Conservation (phyloP, 2,888 invertebrate genomes). For the Mesochorus sp. region DNA sequence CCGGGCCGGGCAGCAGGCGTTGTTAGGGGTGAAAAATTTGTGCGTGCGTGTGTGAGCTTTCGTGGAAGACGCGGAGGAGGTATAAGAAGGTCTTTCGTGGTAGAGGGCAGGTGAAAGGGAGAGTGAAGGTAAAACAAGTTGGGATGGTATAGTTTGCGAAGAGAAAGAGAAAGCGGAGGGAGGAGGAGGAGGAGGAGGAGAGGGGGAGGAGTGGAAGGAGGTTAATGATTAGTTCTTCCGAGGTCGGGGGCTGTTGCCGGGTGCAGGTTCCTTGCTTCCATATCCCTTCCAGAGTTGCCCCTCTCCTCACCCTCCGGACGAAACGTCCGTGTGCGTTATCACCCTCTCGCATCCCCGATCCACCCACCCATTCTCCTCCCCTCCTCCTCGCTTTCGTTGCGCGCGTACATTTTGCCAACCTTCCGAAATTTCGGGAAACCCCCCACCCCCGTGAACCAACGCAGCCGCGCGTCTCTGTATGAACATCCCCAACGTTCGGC, state of each 20-base stretch:
- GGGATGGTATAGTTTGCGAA: conserved; percentile 51
- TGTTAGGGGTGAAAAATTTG: conserved; percentile 54
- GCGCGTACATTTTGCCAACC: conserved; percentile 66
- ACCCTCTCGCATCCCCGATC: conserved; percentile 64
- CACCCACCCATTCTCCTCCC: conserved; percentile 50
- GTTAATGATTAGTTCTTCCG: conserved; percentile 80
- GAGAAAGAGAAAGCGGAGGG: conserved; percentile 41
- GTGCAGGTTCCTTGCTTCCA: conserved; percentile 77
- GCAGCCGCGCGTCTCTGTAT: conserved; percentile 28
- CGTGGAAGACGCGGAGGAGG: neutral
- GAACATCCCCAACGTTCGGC: conserved; percentile 60
- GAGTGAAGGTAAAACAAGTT: conserved; percentile 66
- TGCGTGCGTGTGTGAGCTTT: neutral
- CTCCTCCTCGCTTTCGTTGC: conserved; percentile 60
- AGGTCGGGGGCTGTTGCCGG: conserved; percentile 80
- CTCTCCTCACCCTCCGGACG: conserved; percentile 57
- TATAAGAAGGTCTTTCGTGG: conserved; percentile 40
- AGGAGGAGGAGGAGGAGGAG: conserved; percentile 46
- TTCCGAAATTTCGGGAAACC: conserved; percentile 72
- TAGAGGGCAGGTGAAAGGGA: conserved; percentile 74
- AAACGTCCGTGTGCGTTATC: conserved; percentile 59
- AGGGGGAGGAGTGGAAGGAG: conserved; percentile 73
- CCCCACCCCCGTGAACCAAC: conserved; percentile 55
- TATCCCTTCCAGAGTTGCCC: conserved; percentile 64
- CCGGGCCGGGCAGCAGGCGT: conserved; percentile 55